Percentiles rank a stretch among this genome's conserved stretches.
Evolutionary conservation across 2,888 invertebrate genomes (phyloP).

Genomic region (Arenicola marina): DNA sequence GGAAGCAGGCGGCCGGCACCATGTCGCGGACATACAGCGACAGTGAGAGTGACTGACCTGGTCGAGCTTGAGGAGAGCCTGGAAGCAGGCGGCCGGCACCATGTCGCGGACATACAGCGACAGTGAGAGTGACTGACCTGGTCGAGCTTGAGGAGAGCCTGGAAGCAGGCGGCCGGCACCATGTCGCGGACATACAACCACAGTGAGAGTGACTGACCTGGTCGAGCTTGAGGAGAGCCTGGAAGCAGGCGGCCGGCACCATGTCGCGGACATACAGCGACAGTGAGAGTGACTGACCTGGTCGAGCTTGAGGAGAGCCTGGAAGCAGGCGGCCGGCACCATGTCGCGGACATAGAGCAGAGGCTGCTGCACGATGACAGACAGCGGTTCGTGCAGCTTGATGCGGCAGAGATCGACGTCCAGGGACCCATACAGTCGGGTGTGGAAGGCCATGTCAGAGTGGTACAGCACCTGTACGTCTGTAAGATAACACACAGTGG

Average conservation of each 20-base stretch:
- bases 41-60: no score
- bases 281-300: no score
- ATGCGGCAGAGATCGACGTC: conserved; percentile 58
- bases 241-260: conserved; percentile 58
- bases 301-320: conserved; percentile 52
- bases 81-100: conserved; percentile 58
- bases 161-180: conserved; percentile 58
- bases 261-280: conserved; percentile 60
- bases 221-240: conserved; percentile 52
- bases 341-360: conserved; percentile 59
- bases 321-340: conserved; percentile 58
- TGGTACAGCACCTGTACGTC: conserved; percentile 57
- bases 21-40: conserved; percentile 60
- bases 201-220: no score
- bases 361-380: conserved; percentile 54
- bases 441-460: conserved; percentile 53
- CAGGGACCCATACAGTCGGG: conserved; percentile 54
- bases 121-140: no score
- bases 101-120: conserved; percentile 60
- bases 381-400: conserved; percentile 56
- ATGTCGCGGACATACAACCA: conserved; percentile 61
- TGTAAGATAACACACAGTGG: no score
- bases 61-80: conserved; percentile 52
- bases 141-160: conserved; percentile 52
- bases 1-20: conserved; percentile 58